These are phyloP conservation scores for Todus mexicanus DNA, from an alignment of 2,797 vertebrate species.

Conservation along the genomic window DNA sequence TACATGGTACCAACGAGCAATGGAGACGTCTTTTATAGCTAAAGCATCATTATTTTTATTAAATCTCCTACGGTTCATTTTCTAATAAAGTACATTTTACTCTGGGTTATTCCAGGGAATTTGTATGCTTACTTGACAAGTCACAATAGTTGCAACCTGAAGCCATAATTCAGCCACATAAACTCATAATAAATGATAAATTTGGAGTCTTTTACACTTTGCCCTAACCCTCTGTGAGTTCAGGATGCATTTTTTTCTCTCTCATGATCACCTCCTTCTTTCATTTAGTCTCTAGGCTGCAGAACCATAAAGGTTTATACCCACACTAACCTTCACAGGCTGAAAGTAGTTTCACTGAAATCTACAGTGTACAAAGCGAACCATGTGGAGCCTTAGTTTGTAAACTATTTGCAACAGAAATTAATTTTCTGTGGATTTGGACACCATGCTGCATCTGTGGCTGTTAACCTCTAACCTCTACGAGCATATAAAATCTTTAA, in stretches of 20 bases:
- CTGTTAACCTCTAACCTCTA: neutral
- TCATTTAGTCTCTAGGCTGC: neutral
- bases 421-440: neutral
- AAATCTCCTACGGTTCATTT: neutral
- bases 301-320: neutral
- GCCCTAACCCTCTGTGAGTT: neutral
- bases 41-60: neutral
- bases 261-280: neutral
- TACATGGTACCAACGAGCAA: neutral
- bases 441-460: neutral
- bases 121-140: neutral
- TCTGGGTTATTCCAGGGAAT: neutral
- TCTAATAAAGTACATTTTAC: neutral
- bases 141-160: neutral
- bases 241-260: neutral
- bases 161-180: neutral
- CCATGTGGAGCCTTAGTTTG: neutral
- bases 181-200: conserved; percentile 2
- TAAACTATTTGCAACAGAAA: neutral
- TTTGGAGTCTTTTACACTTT: neutral
- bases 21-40: neutral
- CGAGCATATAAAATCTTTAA: neutral
- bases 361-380: neutral
- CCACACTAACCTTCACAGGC: neutral
- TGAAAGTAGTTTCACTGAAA: neutral